Percentiles rank a stretch among this genome's conserved stretches.
Conservation (phyloP, 2,113 vertebrate genomes). For the Heterotis niloticus region DNA sequence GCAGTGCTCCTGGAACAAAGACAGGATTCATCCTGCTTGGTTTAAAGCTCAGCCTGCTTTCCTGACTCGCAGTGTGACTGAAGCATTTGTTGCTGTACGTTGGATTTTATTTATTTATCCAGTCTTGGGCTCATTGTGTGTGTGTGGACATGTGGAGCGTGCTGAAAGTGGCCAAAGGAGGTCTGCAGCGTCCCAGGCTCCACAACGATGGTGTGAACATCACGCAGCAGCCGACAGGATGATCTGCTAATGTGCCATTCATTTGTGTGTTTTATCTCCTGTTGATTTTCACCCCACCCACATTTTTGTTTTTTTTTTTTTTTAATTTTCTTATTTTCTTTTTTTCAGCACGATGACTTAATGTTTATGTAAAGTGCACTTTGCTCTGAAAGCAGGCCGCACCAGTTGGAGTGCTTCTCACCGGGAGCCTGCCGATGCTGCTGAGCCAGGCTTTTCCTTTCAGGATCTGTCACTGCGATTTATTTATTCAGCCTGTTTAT, state of each 20-base stretch:
- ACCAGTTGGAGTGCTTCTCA: slow-evolving; percentile 23
- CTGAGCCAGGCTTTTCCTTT: slow-evolving; percentile 35
- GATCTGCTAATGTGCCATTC: slow-evolving; percentile 15
- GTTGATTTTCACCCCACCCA: slow-evolving; percentile 39
- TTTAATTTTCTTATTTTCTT: no score
- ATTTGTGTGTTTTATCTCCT: slow-evolving; percentile 13
- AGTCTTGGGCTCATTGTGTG: not conserved
- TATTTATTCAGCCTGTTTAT: slow-evolving; percentile 36
- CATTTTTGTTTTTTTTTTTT: not conserved
- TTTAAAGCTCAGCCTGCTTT: not conserved
- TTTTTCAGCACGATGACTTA: slow-evolving; percentile 40
- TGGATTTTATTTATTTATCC: no score
- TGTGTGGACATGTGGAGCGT: not conserved
- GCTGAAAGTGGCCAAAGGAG: not conserved
- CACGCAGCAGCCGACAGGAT: slow-evolving; percentile 35
- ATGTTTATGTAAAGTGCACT: slow-evolving; percentile 43
- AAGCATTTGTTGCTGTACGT: no score
- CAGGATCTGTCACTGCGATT: slow-evolving; percentile 12
- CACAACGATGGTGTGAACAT: slow-evolving; percentile 21
- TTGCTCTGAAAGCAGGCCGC: slow-evolving; percentile 10
- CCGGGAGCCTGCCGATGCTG: slow-evolving; percentile 22
- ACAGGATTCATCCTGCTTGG: slow-evolving; percentile 5
- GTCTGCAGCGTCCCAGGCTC: not conserved
- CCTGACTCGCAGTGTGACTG: no score
- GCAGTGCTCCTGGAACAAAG: slow-evolving; percentile 27